phyloP scores from a whole-genome alignment of 1,140 invertebrate genomes.

The Zaprionus capensis region DNA sequence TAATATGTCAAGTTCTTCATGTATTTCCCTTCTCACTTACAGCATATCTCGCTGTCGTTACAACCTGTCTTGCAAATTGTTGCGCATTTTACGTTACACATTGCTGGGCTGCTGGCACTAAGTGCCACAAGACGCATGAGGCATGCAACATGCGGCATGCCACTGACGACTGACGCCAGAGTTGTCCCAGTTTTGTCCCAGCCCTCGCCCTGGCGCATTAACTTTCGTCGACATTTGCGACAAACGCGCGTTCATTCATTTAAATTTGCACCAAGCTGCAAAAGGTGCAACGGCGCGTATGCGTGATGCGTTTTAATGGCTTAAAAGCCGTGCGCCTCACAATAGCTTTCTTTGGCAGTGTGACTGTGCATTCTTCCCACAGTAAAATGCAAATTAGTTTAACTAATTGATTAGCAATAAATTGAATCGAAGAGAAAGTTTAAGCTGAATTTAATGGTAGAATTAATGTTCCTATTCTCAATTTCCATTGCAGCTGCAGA shows the following conservation, averaged over 20 bases:
- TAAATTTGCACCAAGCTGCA: slow-evolving; percentile 30
- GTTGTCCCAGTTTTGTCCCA: slow-evolving; percentile 1
- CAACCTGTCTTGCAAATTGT: background rate
- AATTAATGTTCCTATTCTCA: background rate
- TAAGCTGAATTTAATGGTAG: background rate
- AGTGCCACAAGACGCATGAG: slow-evolving; percentile 44
- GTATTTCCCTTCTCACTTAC: background rate
- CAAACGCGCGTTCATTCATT: slow-evolving; percentile 48
- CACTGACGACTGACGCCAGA: slow-evolving; percentile 5
- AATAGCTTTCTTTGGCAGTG: slow-evolving; percentile 24
- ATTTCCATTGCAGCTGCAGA: background rate
- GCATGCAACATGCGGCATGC: slow-evolving; percentile 22
- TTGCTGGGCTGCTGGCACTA: slow-evolving; percentile 15
- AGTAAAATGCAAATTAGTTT: slow-evolving; percentile 21
- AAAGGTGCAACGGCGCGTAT: slow-evolving; percentile 52
- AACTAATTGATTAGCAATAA: slow-evolving; percentile 8
- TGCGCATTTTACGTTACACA: background rate
- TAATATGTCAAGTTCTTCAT: background rate
- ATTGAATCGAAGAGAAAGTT: background rate
- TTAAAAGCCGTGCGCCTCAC: slow-evolving; percentile 31
- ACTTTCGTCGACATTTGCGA: slow-evolving; percentile 23
- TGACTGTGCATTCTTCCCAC: slow-evolving; percentile 7
- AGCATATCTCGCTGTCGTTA: background rate
- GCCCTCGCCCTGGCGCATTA: background rate
- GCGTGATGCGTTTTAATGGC: slow-evolving; percentile 48